These are phyloP conservation scores for Lipophrys pholis DNA, from an alignment of 2,113 vertebrate genomes.

Conservation along the genomic window DNA sequence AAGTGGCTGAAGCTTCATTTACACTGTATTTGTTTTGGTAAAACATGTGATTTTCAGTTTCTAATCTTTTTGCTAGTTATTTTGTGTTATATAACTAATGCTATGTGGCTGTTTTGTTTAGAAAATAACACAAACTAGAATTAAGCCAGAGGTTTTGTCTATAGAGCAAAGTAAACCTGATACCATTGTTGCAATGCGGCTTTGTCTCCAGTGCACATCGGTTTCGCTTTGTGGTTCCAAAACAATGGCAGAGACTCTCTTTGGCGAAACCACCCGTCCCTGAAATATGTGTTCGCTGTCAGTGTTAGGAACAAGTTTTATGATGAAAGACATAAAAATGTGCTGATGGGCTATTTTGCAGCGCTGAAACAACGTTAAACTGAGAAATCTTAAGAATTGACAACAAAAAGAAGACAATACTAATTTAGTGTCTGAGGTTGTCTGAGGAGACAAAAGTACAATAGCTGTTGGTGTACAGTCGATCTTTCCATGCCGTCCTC, in stretches of 20 bases:
- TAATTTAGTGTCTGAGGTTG: constrained; percentile 6
- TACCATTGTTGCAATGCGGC: constrained; percentile 59
- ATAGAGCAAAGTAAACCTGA: constrained; percentile 53
- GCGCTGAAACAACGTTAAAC: constrained; percentile 21
- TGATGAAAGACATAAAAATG: constrained; percentile 68
- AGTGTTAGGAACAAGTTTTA: constrained; percentile 69
- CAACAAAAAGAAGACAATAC: constrained; percentile 28
- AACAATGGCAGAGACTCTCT: constrained; percentile 68
- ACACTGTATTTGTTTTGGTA: not conserved
- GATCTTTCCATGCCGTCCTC: not conserved
- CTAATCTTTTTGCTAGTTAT: constrained; percentile 21
- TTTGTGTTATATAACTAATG: constrained; percentile 48
- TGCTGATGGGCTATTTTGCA: constrained; percentile 36
- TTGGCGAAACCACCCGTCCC: constrained; percentile 64
- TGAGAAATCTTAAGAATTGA: constrained; percentile 21
- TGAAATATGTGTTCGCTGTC: constrained; percentile 66
- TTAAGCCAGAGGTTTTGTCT: constrained; percentile 63
- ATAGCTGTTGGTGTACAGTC: not conserved
- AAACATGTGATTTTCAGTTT: no score
- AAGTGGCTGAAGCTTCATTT: constrained; percentile 11
- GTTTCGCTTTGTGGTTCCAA: constrained; percentile 65
- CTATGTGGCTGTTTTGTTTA: constrained; percentile 50
- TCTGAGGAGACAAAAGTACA: not conserved
- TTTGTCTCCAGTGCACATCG: constrained; percentile 65
- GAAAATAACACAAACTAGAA: constrained; percentile 45